Base-by-base conservation (phyloP, 2,113 vertebrate species). In the Calyptomena viridis region DNA sequence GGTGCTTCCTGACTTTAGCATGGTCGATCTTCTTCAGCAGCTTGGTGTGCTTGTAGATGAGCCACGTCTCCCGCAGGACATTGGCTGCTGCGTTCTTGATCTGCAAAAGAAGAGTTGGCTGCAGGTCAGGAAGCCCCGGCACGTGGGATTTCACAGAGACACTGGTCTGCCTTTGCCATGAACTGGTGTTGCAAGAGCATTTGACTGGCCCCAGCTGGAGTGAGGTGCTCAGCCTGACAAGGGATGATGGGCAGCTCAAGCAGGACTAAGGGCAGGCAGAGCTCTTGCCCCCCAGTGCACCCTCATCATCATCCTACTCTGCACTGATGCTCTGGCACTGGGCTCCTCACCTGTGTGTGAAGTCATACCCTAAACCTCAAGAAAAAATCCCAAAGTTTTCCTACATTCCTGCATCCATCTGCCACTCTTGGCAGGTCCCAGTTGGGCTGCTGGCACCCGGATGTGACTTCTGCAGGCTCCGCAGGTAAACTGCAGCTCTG, bases 21-120 rank as follows among this genome's bases (percentile, higher is more conserved):
- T 99, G 99, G 98, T 99, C 99, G 0, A 99, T 99, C 98, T 99
- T 99, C 98, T 99, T 99, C 82, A 98, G 98, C 97, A 99, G 97
- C 96, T 99, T 99, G 63, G 99, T 99, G 98, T 99, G 99, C 96
- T 99, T 99, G 90, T 99, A 99, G 98, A 99, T 99, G 21, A 99
- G 98, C 99, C 99, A 99, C 1, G 99, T 99, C 94, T 99, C 99
- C 89, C 99, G 97, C 22, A 99, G 98, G 93, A 99, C 99, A 0
- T 99, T 99, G 79, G 99, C 99, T 0, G 99, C 99, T 0, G 99
- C 99, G 0, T 99, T 99, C 98, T 99, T 99, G 98, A 99, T 99
- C 99, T 99, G 97, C 37, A 53, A 94, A 77, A 58, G 95, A 63
- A 90, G n/a, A 72, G 49, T 4, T 11, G 20, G 47, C 59, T 13